Conservation (phyloP, 2,113 vertebrate species). For the Pomatostomus ruficeps region DNA sequence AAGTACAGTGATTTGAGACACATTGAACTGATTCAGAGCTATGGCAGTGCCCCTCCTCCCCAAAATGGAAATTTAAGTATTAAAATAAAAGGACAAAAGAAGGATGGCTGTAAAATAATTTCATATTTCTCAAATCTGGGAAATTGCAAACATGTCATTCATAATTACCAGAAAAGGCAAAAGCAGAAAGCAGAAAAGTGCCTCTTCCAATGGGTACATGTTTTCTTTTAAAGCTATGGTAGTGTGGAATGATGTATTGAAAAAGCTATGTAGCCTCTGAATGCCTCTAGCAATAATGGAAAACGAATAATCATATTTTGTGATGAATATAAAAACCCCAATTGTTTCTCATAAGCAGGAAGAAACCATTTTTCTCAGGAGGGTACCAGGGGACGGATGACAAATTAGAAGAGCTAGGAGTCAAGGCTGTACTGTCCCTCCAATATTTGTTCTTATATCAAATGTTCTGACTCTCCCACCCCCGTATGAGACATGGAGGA, state of each 20-base stretch:
- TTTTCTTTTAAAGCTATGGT: conserved; percentile 58
- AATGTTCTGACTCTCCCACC: neutral
- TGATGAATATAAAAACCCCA: conserved; percentile 44
- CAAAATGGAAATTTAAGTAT: conserved; percentile 51
- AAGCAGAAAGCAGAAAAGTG: conserved; percentile 57
- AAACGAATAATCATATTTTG: conserved; percentile 64
- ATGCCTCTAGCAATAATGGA: conserved; percentile 57
- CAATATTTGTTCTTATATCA: neutral
- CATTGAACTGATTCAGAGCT: conserved; percentile 45
- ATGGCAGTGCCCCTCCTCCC: neutral
- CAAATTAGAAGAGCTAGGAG: neutral
- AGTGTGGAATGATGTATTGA: conserved; percentile 55
- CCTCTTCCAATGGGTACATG: conserved; percentile 41
- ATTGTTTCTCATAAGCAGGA: conserved; percentile 43
- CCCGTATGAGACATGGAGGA: neutral
- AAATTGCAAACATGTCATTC: conserved; percentile 65
- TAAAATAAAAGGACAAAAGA: conserved; percentile 62
- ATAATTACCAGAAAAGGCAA: conserved; percentile 60
- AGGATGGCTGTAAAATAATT: conserved; percentile 55
- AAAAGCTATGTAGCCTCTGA: conserved; percentile 47
- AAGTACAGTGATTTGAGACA: conserved; percentile 20
- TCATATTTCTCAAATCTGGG: conserved; percentile 49
- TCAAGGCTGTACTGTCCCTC: neutral
- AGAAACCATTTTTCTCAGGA: conserved; percentile 19
- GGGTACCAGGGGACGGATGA: neutral